These are phyloP conservation scores for Oryzias celebensis DNA, from an alignment of 2,113 vertebrate genomes.

Conservation along the genomic window DNA sequence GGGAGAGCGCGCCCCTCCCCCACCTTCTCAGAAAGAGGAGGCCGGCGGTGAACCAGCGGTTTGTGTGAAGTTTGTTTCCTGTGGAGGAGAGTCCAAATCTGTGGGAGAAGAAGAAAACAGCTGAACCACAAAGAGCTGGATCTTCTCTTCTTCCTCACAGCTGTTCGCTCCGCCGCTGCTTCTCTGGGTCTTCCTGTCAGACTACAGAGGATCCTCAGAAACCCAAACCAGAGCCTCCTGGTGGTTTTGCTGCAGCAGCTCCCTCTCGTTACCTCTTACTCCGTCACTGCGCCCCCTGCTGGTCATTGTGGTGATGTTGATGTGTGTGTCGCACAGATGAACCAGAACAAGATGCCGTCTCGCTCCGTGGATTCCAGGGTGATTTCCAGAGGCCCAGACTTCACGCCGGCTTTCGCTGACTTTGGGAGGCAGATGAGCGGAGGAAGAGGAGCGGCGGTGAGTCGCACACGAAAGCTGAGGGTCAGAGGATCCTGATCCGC, in stretches of 20 bases:
- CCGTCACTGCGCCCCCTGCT: slow-evolving; percentile 70
- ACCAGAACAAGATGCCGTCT: slow-evolving; percentile 88
- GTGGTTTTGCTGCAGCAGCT: slow-evolving; percentile 11
- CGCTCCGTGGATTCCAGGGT: slow-evolving; percentile 87
- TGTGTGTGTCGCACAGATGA: slow-evolving; percentile 80
- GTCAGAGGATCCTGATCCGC: not conserved
- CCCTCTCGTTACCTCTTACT: slow-evolving; percentile 2
- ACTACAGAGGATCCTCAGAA: no score
- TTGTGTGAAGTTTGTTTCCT: slow-evolving; percentile 36
- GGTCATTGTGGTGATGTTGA: slow-evolving; percentile 25
- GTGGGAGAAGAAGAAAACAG: slow-evolving; percentile 55
- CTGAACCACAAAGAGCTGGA: slow-evolving; percentile 63
- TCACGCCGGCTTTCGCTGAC: slow-evolving; percentile 96
- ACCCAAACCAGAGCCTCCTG: slow-evolving; percentile 20
- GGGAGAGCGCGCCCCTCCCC: slow-evolving; percentile 44
- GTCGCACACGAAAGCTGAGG: slow-evolving; percentile 51
- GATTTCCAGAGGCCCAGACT: slow-evolving; percentile 92
- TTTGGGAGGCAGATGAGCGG: slow-evolving; percentile 88
- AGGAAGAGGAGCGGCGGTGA: slow-evolving; percentile 87
- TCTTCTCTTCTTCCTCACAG: slow-evolving; percentile 54
- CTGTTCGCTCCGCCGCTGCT: slow-evolving; percentile 61
- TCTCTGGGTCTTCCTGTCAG: not conserved
- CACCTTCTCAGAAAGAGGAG: slow-evolving; percentile 50
- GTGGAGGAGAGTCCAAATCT: slow-evolving; percentile 48
- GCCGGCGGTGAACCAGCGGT: slow-evolving; percentile 32